Evolutionary conservation across 1,140 invertebrate species (phyloP).

Genomic region (Geopemphigus sp.): DNA sequence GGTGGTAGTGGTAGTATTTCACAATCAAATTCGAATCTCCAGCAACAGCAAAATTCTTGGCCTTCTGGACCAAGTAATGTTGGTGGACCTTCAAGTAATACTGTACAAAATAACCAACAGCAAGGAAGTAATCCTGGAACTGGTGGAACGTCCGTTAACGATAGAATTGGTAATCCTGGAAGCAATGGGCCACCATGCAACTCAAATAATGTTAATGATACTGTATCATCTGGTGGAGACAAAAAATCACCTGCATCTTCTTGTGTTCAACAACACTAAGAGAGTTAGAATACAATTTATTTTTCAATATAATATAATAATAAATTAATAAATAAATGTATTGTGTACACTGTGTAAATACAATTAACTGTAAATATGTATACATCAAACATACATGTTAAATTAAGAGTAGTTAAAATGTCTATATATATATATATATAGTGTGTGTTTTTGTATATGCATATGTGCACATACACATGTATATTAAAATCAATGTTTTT

Average conservation of each 20-base stretch:
- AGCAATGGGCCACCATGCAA: not conserved
- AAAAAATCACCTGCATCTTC: constrained; percentile 17
- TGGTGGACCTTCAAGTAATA: constrained; percentile 4
- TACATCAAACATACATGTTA: no score
- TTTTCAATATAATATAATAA: no score
- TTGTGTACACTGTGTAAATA: no score
- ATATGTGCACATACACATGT: no score
- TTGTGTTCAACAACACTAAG: not conserved
- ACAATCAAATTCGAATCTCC: constrained; percentile 1
- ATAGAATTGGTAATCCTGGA: not conserved
- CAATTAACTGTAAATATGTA: no score
- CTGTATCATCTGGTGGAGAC: not conserved
- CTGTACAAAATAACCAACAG: not conserved
- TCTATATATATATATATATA: no score
- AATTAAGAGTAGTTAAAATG: no score
- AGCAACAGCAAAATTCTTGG: constrained; percentile 23
- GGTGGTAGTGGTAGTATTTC: not conserved
- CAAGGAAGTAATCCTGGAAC: constrained; percentile 4
- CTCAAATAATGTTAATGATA: constrained; percentile 8
- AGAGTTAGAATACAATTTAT: no score
- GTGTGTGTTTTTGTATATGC: no score
- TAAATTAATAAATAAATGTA: no score
- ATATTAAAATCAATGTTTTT: not conserved
- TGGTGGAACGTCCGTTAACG: constrained; percentile 1
- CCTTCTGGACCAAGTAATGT: not conserved